These are phyloP conservation scores for Paraescarpia echinospica DNA, from an alignment of 1,140 invertebrate genomes.

Conservation along the genomic window DNA sequence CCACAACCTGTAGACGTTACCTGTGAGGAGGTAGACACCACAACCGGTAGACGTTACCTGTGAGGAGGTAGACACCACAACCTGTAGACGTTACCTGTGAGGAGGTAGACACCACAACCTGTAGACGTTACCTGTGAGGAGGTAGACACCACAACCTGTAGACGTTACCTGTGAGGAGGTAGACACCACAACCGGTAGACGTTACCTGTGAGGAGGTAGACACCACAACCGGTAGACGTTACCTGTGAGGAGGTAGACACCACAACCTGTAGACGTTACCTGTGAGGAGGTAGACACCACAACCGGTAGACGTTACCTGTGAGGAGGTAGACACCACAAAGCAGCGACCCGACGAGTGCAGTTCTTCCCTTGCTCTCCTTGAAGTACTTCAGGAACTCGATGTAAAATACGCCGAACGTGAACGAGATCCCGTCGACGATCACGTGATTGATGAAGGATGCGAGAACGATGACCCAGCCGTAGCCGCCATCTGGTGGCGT, in stretches of 20 bases:
- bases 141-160: too few relatives aligned
- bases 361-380: conserved; percentile 80
- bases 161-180: neutral
- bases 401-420: conserved; percentile 87
- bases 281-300: too few relatives aligned
- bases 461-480: conserved; percentile 75
- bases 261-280: neutral
- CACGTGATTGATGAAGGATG: conserved; percentile 85
- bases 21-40: too few relatives aligned
- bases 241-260: too few relatives aligned
- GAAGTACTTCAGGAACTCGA: conserved; percentile 84
- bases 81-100: neutral
- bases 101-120: too few relatives aligned
- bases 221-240: neutral
- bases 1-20: neutral
- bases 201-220: too few relatives aligned
- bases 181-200: neutral
- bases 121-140: neutral
- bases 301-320: conserved; percentile 45
- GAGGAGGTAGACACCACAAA: conserved; percentile 51
- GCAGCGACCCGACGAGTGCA: conserved; percentile 77
- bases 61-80: too few relatives aligned
- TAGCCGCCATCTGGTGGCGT: conserved; percentile 78
- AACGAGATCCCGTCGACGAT: conserved; percentile 95
- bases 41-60: neutral